Percentiles rank a stretch among this genome's conserved stretches.
Conservation (phyloP, 2,113 vertebrate species). For the Martes martes region DNA sequence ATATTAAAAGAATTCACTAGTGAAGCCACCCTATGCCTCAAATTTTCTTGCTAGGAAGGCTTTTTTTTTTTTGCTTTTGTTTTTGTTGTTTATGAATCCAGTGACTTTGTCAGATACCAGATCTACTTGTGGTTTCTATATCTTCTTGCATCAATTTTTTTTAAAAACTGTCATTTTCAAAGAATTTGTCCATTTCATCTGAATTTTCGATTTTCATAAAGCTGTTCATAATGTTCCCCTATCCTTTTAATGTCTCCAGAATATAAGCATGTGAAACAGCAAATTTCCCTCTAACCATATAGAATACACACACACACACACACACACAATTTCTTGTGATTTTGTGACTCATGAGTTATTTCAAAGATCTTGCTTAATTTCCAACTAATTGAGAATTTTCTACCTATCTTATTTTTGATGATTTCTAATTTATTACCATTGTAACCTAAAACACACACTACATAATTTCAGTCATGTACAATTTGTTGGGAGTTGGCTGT, state of each 20-base stretch:
- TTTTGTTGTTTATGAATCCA: not conserved
- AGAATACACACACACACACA: not conserved
- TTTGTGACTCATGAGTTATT: not conserved
- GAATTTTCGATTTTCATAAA: not conserved
- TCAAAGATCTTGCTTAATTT: not conserved
- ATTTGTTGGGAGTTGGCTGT: not conserved
- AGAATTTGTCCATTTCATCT: not conserved
- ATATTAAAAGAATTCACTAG: not conserved
- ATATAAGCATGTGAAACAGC: not conserved
- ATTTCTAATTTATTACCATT: not conserved
- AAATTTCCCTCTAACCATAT: not conserved
- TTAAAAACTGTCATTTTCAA: not conserved
- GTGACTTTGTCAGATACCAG: not conserved
- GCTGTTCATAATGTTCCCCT: not conserved
- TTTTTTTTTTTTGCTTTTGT: not conserved
- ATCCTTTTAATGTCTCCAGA: not conserved
- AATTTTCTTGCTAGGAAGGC: not conserved
- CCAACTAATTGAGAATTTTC: not conserved
- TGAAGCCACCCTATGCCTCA: not conserved
- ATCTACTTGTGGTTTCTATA: not conserved
- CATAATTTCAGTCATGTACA: not conserved
- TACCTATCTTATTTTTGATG: not conserved
- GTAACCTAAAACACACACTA: not conserved
- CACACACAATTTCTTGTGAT: not conserved
- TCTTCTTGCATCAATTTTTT: not conserved